A percentile compares a stretch with the other conserved stretches of the same genome.
Evolutionary conservation across 2,888 invertebrate species (phyloP).

Genomic region (Drosophila imparisetae): DNA sequence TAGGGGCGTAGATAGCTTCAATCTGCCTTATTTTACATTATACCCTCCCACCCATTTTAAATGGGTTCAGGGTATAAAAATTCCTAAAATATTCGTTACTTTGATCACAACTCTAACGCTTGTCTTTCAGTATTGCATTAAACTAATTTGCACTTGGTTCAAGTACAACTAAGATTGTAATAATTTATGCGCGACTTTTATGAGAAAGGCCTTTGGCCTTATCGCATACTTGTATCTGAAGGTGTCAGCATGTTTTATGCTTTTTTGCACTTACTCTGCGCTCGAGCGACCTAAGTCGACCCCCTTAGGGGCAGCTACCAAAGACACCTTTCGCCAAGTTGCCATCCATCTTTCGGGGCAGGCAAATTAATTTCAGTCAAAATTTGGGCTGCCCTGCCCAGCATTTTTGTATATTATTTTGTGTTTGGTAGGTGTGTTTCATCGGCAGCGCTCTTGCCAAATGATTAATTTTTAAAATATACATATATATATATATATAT

Average conservation of each 20-base stretch:
- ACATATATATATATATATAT: conserved; percentile 17
- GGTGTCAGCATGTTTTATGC: conserved; percentile 65
- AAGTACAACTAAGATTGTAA: neutral
- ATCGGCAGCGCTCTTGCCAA: conserved; percentile 44
- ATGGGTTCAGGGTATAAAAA: neutral
- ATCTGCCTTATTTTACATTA: neutral
- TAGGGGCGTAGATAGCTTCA: neutral
- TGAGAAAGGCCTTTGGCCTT: conserved; percentile 30
- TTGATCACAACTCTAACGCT: neutral
- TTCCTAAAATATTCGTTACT: neutral
- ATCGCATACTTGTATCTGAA: conserved; percentile 50
- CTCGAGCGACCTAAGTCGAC: conserved; percentile 3
- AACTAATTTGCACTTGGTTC: conserved; percentile 1
- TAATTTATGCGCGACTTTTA: conserved; percentile 18
- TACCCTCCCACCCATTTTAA: neutral
- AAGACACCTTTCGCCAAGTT: conserved; percentile 58
- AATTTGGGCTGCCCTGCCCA: conserved; percentile 53
- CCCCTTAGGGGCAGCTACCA: conserved; percentile 27
- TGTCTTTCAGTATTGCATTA: neutral
- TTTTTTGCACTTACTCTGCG: conserved; percentile 56
- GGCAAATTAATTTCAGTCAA: conserved; percentile 77
- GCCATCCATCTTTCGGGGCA: conserved; percentile 64
- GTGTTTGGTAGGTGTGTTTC: conserved; percentile 55
- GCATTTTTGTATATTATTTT: conserved; percentile 17
- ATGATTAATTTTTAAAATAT: conserved; percentile 63